Base-by-base conservation (phyloP, 2,888 invertebrate species). In the Mechanitis messenoides region DNA sequence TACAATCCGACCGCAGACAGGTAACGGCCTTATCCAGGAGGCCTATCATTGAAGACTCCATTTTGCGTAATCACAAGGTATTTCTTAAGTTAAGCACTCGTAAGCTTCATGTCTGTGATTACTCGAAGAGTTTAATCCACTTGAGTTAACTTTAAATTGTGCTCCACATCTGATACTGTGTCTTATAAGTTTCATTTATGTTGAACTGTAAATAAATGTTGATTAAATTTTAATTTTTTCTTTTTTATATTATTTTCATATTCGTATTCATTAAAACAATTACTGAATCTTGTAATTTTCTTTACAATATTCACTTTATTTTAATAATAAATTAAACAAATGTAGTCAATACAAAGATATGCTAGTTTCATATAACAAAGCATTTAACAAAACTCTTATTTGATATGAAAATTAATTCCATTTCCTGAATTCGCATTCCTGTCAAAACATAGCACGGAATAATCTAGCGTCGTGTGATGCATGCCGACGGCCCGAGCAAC, bases 401-500 rank as follows among this genome's bases (percentile, higher is more conserved):
- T 50, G 50, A 7, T 31, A 7, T 9, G 31, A 50, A 50, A 50
- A 50, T 31, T 31, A 50, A 50, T 64, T 59, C 53, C 60, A 53
- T 64, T 64, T 62, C 53, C 58, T 45, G 56, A 58, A 64, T 58
- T 64, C 58, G 63, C 65, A 70, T 69, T 71, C 61, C 67, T 71
- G 70, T 71, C 71, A 74, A 76, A 71, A 72, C 72, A 66, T 64
- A 69, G 67, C 68, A 69, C 61, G 68, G 69, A 69, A 69, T 71
- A 70, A 72, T 71, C 71, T 71, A 67, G 69, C 70, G 69, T 60
- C 78, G 81, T 76, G 81, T 73, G 73, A 72, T 71, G 81, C 78
- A 79, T 81, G 74, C 75, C 75, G 75, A 72, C 68, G 73, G 71
- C 72, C 65, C 64, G 68, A 74, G 83, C 83, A 83, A 83, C 83